Conservation (phyloP, 2,113 vertebrate genomes). For the Prinia subflava region DNA sequence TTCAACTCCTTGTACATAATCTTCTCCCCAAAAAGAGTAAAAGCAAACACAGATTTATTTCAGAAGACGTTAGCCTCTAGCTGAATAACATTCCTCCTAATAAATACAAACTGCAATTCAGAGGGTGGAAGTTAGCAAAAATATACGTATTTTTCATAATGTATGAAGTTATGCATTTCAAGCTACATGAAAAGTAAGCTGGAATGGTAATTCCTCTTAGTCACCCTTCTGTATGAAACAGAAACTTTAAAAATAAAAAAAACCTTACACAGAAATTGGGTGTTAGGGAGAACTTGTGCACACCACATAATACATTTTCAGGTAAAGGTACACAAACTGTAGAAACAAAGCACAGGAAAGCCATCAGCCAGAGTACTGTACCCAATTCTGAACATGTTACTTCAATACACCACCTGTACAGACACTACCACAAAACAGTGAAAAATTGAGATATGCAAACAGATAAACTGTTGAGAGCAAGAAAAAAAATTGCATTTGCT, state of each 20-base stretch:
- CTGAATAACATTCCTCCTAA: background rate
- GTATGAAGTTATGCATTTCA: background rate
- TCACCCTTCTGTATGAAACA: background rate
- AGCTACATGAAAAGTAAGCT: background rate
- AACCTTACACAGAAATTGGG: background rate
- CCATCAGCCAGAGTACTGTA: background rate
- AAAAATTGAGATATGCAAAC: background rate
- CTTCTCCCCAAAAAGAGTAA: conserved; percentile 59
- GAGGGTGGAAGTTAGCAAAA: background rate
- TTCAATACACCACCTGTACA: background rate
- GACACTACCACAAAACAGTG: background rate
- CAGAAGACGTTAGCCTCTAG: background rate
- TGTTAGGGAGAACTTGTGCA: background rate
- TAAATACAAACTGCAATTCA: background rate
- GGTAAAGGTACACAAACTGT: background rate
- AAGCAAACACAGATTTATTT: background rate
- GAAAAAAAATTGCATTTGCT: background rate
- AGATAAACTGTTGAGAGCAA: background rate
- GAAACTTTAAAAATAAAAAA: background rate
- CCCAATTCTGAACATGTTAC: background rate
- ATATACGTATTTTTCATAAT: background rate
- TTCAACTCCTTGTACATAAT: conserved; percentile 69
- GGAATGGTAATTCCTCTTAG: background rate
- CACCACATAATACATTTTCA: background rate
- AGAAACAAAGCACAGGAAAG: background rate